Conservation (phyloP, 2,113 vertebrate genomes). For the Oreochromis tanganicae region DNA sequence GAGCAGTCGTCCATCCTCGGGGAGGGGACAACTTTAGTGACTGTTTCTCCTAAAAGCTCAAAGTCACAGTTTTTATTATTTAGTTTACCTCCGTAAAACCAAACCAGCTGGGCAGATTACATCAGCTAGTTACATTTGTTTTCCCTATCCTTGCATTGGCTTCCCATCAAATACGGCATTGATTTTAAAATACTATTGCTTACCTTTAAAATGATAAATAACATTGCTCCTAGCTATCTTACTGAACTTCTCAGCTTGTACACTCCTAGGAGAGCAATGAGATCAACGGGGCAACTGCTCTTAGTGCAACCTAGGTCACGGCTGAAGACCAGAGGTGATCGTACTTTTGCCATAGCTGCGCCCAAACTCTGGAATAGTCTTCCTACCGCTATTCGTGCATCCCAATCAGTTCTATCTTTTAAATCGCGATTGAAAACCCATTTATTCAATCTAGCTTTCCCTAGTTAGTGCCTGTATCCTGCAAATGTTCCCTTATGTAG, state of each 20-base stretch:
- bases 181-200: accelerated
- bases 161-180: accelerated
- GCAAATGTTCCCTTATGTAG: not conserved
- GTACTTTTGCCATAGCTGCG: not conserved
- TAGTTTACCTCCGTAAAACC: accelerated
- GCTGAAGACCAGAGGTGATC: not conserved
- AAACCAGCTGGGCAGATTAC: not conserved
- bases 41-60: not conserved
- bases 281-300: accelerated
- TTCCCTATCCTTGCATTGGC: not conserved
- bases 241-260: not conserved
- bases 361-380: not conserved
- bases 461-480: not conserved
- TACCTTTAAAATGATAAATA: not conserved
- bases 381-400: not conserved
- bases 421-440: not conserved
- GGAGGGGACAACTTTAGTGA: not conserved
- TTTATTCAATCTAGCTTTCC: not conserved
- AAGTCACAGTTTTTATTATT: not conserved
- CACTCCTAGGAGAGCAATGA: not conserved
- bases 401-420: accelerated
- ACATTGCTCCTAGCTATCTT: not conserved
- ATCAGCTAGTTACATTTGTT: not conserved
- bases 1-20: not conserved
- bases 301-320: accelerated